Evolutionary conservation across 2,888 invertebrate genomes (phyloP), one percentile per base, ranked within the genome.

Genomic region (Hyalella azteca): DNA sequence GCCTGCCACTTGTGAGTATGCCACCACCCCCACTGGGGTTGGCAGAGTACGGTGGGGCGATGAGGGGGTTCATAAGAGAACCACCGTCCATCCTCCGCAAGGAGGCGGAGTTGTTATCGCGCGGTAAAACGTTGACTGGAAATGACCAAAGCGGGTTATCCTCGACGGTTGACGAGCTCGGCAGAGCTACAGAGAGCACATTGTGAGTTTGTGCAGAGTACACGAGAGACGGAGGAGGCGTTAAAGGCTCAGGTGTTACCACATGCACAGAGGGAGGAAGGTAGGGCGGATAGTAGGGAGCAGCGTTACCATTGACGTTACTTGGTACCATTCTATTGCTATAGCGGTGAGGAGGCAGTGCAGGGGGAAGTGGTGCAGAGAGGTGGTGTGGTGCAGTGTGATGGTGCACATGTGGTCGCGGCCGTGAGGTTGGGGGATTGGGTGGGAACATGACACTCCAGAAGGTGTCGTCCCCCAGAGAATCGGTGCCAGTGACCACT

Each of bases 91-190:
- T 82, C 36, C 54, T 60, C 49, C 54, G 29, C 39, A 66, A 39
- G 49, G 32, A 48, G 32, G 49, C 11, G 73, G 41, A 32, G 76
- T 80, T 75, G 77, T 84, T 84, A 82, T 81, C 82, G 79, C 60
- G 76, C 78, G 84, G 84, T 79, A 84, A 82, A 81, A 82, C 81
- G 81, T 73, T 84, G 84, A 84, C 84, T 84, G 84, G 66, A 82
- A 84, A 82, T 82, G 82, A 84, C 79, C 82, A 79, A 82, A 77
- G 78, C 76, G 79, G 79, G 76, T 82, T 84, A 84, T 77, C 81
- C 80, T 79, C 49, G 59, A 66, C 32, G 29, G 60, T 59, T 36
- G 66, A 78, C 66, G 78, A 78, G 29, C 41, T 75, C 26, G 79
- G 79, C 26, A 49, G 48, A 36, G 79, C 48, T 78, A 84, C 84